Base-by-base conservation (phyloP, 2,888 invertebrate species). In the Diaperis boleti region DNA sequence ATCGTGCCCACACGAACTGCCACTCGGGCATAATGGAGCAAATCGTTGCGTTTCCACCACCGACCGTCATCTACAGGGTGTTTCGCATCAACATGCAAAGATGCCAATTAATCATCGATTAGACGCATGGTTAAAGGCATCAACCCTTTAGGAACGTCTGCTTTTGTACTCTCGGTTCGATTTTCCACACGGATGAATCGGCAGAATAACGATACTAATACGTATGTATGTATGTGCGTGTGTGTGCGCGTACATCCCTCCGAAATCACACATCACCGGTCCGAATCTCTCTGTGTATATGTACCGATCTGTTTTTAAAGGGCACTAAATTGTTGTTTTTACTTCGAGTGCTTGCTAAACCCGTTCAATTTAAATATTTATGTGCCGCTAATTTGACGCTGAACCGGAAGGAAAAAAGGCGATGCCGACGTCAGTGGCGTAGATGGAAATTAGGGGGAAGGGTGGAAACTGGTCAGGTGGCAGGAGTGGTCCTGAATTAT, bases 41-140 rank as follows among this genome's bases (percentile, higher is more conserved):
- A 29, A 41, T 55, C 20, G 57, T 49, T 49, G 54, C 39, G 17
- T n/a, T 11, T 37, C 31, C 44, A 31, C 37, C 55, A 37, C 55
- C n/a, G n/a, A n/a, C n/a, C 55, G 45, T 45, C 20, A 10, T 49
- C 31, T 42, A 56, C 44, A 44, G 56, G 33, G 35, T 52, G 52
- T 52, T 49, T 15, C 31, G 1, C 17, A 73, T 73, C 74, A 71
- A 71, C 74, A 76, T 75, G 73, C 69, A 73, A 73, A 72, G 74
- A 74, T 69, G 73, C 70, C 75, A 74, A 76, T 76, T 76, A 74
- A 76, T 76, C 76, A 76, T 70, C 74, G 74, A 76, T 76, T 76
- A 76, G 66, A 57, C 71, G 69, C 68, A 62, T 65, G 72, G 68
- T 60, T 71, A 66, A 68, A 70, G 66, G 70, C 68, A 70, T 70